Base-by-base conservation (phyloP, 1,140 invertebrate species). In the Eriocheir sinensis region DNA sequence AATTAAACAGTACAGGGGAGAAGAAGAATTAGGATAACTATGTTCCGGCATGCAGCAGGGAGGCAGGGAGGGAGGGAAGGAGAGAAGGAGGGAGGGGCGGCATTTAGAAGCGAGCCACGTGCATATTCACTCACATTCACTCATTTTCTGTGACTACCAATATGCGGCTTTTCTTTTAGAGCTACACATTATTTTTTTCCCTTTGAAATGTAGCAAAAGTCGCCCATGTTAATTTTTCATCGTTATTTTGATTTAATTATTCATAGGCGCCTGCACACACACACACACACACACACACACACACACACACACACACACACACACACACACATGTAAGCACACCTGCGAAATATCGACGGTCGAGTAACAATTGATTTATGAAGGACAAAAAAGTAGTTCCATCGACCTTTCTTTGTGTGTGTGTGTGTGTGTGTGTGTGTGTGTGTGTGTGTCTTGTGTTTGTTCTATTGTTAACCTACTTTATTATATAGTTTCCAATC, bases 371-470 rank as follows among this genome's bases (percentile, higher is more conserved):
- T 4, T 72, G 17, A 72, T 72, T 72, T n/a, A 72, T 27, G n/a
- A 72, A 72, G 27, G 60, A n/a, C 60, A n/a, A n/a, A n/a, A 72
- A 72, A 72, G 60, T 72, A n/a, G 21, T n/a, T 3, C 60, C 27
- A n/a, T n/a, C 34, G 36, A 85, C 83, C 83, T 38, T 38, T 36
- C 83, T 89, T 40, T 89, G 86, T 89, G 86, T 89, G 86, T 89
- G 86, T 89, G 21, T 85, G 83, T 85, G 83, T 85, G 83, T 85
- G 81, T 85, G 85, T 88, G 85, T 88, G 85, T 88, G 38, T 72
- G 53, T 72, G 53, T 72, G 53, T 72, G 53, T 72, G 53, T 72
- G 38, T 88, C 36, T 38, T 88, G 38, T 88, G 34, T 8, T 72
- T 72, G 60, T 72, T 72, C 60, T n/a, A 48, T 48, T 15, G 4